A percentile compares a stretch with the other conserved stretches of the same genome.
Conservation (phyloP, 2,113 vertebrate species). For the Entomyzon cyanotis region DNA sequence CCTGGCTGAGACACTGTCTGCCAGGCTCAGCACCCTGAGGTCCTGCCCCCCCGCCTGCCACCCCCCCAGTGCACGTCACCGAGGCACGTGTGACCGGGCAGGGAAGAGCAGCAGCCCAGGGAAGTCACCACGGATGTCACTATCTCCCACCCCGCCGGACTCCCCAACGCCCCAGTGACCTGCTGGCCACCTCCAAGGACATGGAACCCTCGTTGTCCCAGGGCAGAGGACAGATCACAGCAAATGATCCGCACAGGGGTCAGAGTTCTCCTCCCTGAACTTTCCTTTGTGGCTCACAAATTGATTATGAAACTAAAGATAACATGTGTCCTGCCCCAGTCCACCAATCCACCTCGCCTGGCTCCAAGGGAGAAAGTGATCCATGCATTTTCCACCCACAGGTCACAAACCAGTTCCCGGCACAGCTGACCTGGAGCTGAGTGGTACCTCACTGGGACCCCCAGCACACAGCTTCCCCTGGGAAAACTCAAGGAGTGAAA, state of each 20-base stretch:
- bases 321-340: background rate
- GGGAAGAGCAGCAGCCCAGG: background rate
- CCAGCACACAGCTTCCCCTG: background rate
- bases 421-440: background rate
- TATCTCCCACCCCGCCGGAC: background rate
- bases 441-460: background rate
- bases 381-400: background rate
- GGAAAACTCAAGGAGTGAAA: background rate
- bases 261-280: background rate
- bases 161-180: background rate
- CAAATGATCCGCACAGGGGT: accelerated
- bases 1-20: background rate
- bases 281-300: background rate
- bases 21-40: accelerated
- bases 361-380: background rate
- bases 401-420: background rate
- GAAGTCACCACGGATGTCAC: background rate
- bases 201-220: accelerated
- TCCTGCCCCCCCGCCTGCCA: background rate
- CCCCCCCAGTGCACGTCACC: background rate
- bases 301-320: background rate
- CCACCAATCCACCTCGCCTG: background rate
- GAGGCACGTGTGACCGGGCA: background rate
- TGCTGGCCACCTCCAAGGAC: background rate
- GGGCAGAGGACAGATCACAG: background rate